These are phyloP conservation scores for Apomyelois bistriatella DNA, from an alignment of 2,888 invertebrate genomes.

Conservation along the genomic window DNA sequence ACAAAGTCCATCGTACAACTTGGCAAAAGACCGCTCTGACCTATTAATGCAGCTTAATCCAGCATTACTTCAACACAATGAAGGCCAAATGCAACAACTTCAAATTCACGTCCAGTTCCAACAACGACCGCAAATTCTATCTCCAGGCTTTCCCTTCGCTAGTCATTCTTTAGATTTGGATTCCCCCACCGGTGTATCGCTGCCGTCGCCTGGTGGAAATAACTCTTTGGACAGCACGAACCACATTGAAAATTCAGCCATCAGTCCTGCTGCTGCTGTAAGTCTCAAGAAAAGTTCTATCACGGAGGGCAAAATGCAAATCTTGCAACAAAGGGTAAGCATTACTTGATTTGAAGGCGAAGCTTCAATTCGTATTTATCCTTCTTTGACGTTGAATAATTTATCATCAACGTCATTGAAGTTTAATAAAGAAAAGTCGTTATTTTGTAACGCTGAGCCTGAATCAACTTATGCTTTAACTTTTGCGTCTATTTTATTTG, in stretches of 20 bases:
- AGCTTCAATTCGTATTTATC: constrained; percentile 66
- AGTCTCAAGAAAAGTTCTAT: constrained; percentile 82
- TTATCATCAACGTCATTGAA: constrained; percentile 48
- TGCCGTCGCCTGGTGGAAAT: constrained; percentile 89
- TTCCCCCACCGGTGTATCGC: constrained; percentile 86
- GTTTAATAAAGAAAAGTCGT: constrained; percentile 44
- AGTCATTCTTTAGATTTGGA: constrained; percentile 86
- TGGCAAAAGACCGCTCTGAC: constrained; percentile 82
- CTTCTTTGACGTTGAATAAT: constrained; percentile 50
- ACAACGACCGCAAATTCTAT: constrained; percentile 81
- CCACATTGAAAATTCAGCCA: constrained; percentile 79
- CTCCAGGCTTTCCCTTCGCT: constrained; percentile 82
- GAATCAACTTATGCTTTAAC: constrained; percentile 79
- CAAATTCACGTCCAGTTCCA: constrained; percentile 87
- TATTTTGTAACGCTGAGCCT: constrained; percentile 71
- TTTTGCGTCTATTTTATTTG: constrained; percentile 39
- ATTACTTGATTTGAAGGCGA: constrained; percentile 80
- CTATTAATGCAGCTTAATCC: constrained; percentile 80
- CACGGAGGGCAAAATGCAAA: constrained; percentile 81
- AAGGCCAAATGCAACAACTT: constrained; percentile 82
- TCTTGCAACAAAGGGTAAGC: constrained; percentile 95
- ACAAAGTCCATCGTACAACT: constrained; percentile 79
- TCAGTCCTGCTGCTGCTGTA: constrained; percentile 84
- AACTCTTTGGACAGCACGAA: constrained; percentile 84
- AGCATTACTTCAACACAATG: constrained; percentile 73